Base-by-base conservation (phyloP, 2,797 vertebrate species). In the Propithecus deckenii region DNA sequence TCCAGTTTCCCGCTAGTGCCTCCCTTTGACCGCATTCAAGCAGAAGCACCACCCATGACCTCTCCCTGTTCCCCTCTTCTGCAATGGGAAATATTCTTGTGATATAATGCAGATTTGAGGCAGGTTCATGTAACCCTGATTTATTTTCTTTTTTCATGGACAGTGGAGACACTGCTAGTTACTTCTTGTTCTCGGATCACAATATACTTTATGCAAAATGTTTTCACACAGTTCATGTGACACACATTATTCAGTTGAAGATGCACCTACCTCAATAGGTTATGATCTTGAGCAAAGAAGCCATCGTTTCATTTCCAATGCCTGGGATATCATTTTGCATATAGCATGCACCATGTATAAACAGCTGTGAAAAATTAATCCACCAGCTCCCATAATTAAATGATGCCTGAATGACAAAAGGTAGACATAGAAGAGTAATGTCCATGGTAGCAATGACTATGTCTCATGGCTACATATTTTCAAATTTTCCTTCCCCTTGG, bases 281-380 rank as follows among this genome's bases (percentile, higher is more conserved):
- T 89, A 38, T 76, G 30, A 81, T 81, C 67, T 83, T 69, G 23
- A 94, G 23, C 28, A 89, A 30, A 80, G 75, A 80, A 84, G 32
- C 17, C 4, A 23, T 20, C 22, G 48, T 89, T 74, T 86, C 14
- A 84, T 61, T 71, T 84, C 15, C 41, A 90, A 30, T 90, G 30
- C 43, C n/a, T 86, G n/a, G 32, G 9, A 1, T 59, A 57, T 86
- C 10, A 25, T 80, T n/a, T 69, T 38, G 5, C 46, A 43, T 55
- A 30, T 71, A 32, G 12, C 18, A 57, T 25, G 12, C 1, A 61
- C 8, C 32, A 38, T 17, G 12, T 28, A 61, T 48, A 86, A n/a
- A 61, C 23, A 78, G 5, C 13, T 76, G 18, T 75, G 32, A 52
- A 81, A 80, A 80, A 46, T 59, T 43, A 94, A 35, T 41, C 20